These are phyloP conservation scores for Mus pahari DNA, from an alignment of 2,113 vertebrate species.

Conservation along the genomic window DNA sequence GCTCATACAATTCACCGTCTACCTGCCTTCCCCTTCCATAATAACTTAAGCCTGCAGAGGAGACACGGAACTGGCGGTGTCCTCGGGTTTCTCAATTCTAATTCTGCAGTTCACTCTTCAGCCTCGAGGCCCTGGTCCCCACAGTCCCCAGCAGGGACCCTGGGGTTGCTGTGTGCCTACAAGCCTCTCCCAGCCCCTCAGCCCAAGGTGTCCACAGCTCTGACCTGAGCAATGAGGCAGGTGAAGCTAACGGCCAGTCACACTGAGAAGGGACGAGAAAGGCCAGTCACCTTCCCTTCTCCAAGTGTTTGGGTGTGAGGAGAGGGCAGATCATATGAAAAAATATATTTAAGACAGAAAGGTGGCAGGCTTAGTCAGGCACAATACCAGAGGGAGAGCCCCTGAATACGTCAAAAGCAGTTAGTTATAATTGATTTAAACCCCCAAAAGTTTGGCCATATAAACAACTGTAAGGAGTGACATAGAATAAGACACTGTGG, in stretches of 20 bases:
- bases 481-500: conserved; percentile 76
- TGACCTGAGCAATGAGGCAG: rapidly evolving
- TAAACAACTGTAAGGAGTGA: conserved; percentile 73
- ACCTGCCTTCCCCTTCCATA: neutral
- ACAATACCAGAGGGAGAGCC: conserved; percentile 66
- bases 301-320: neutral
- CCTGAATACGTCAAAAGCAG: conserved; percentile 81
- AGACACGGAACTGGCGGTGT: neutral
- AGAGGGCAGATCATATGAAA: neutral
- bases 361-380: conserved; percentile 82
- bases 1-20: conserved; percentile 34
- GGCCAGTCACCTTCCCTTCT: neutral
- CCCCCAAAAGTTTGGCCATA: conserved; percentile 74
- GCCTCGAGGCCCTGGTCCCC: neutral
- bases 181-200: neutral
- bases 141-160: neutral
- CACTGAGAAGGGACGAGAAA: neutral
- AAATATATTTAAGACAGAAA: conserved; percentile 82
- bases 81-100: neutral
- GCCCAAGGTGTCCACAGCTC: neutral
- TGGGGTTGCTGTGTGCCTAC: neutral
- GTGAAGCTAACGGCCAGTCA: neutral
- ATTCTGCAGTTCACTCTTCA: neutral
- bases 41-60: neutral
- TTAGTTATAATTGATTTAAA: conserved; percentile 74